Evolutionary conservation across 1,140 invertebrate species (phyloP).

Genomic region (Drosophila trapezifrons): DNA sequence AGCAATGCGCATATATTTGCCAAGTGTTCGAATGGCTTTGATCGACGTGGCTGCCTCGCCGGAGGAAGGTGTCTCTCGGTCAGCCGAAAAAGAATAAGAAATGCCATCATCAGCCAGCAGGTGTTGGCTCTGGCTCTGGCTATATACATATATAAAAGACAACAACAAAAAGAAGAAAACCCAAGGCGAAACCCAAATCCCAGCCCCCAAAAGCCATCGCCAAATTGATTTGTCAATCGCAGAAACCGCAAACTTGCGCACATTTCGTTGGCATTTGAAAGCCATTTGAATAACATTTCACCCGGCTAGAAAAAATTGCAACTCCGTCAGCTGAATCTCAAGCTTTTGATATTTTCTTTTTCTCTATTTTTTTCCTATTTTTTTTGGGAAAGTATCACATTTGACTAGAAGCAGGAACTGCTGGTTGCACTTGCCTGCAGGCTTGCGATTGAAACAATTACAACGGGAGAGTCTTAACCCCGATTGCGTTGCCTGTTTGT

Average conservation of each 20-base stretch:
- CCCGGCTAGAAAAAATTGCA: slow-evolving; percentile 18
- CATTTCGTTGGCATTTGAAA: slow-evolving; percentile 79
- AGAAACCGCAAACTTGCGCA: slow-evolving; percentile 74
- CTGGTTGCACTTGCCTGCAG: slow-evolving; percentile 54
- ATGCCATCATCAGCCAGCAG: slow-evolving; percentile 71
- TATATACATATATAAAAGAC: slow-evolving; percentile 3
- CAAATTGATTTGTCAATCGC: slow-evolving; percentile 81
- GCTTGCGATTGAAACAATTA: slow-evolving; percentile 34
- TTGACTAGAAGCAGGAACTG: slow-evolving; percentile 57
- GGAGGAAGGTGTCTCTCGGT: slow-evolving; percentile 54
- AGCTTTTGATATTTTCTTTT: slow-evolving; percentile 45
- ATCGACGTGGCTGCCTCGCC: slow-evolving; percentile 70
- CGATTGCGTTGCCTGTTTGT: slow-evolving; percentile 27
- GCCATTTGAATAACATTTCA: slow-evolving; percentile 78
- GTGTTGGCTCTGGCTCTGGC: slow-evolving; percentile 48
- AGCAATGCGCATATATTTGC: slow-evolving; percentile 79
- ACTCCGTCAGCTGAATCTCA: slow-evolving; percentile 27
- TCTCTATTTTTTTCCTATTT: slow-evolving; percentile 5
- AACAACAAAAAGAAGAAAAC: slow-evolving; percentile 39
- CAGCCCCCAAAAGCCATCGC: slow-evolving; percentile 58
- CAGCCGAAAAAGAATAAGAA: slow-evolving; percentile 52
- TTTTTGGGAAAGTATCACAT: slow-evolving; percentile 69
- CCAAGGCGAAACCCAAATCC: slow-evolving; percentile 33
- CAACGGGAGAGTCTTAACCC: slow-evolving; percentile 9
- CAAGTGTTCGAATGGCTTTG: slow-evolving; percentile 76